Base-by-base conservation (phyloP, 1,140 invertebrate genomes). In the Harpegnathos saltator region DNA sequence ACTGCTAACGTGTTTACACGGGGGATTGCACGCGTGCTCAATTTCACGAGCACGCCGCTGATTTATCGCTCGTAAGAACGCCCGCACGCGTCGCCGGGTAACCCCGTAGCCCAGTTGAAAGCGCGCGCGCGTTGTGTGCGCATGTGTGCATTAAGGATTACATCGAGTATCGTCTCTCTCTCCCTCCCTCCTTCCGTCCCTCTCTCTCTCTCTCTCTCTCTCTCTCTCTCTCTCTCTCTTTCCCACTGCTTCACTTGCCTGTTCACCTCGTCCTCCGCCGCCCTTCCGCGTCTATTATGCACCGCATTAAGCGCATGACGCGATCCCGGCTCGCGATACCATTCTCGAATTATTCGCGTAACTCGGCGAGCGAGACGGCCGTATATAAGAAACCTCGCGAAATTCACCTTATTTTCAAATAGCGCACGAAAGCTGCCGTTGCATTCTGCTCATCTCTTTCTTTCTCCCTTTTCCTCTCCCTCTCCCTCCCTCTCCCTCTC, bases 141-240 rank as follows among this genome's bases (percentile, higher is more conserved):
- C 24, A 52, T 74, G 82, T 85, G 83, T 85, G 84, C 88, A 90
- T 73, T 89, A 89, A 89, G 89, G 90, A 91, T 90, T 91, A 89
- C 90, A 90, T 71, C 88, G 78, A 72, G 75, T 85, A 65, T 56
- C 69, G 75, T 80, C 33, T 26, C 52, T 33, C 50, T 38, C 56
- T 26, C 50, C 11, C 38, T 44, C 38, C 11, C 38, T 44, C 38
- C 11, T 11, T 44, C 3, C 11, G 4, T 44, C 38, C 5, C 29
- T 44, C 38, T 44, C 38, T 44, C 38, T 44, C 7, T 44, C 9
- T 9, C 38, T 44, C 9, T 9, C 38, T 80, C 33, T 26, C 52
- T 33, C 50, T 38, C 56, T 26, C 50, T 44, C 38, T 44, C 38
- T 44, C 38, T 44, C 38, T 44, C 7, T 44, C 3, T 44, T 44